Evolutionary conservation across 1,140 invertebrate genomes (phyloP).

Genomic region (Antheraea pernyi): DNA sequence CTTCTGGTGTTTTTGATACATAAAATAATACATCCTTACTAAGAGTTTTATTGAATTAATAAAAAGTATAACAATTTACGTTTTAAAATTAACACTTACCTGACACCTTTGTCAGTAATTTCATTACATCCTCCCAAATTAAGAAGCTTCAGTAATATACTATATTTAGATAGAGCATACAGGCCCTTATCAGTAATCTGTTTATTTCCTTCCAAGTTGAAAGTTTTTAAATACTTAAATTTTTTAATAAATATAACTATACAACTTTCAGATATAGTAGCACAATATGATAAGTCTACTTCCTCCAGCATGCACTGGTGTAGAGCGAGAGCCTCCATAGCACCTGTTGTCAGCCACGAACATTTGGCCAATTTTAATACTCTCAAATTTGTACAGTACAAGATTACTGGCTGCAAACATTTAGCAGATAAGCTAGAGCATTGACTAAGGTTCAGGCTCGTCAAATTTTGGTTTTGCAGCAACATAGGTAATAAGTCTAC

Average conservation of each 20-base stretch:
- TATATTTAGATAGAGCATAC: constrained; percentile 78
- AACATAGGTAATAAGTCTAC: constrained; percentile 76
- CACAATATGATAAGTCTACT: constrained; percentile 79
- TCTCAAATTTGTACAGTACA: constrained; percentile 77
- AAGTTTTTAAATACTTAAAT: constrained; percentile 71
- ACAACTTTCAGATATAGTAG: constrained; percentile 77
- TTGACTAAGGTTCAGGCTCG: constrained; percentile 77
- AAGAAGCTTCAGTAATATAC: constrained; percentile 72
- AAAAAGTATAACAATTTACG: no score
- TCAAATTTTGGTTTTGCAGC: constrained; percentile 68
- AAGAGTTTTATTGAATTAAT: no score
- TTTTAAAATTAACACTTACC: constrained; percentile 48
- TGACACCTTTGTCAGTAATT: constrained; percentile 80
- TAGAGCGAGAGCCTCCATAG: constrained; percentile 79
- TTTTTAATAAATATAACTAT: constrained; percentile 80
- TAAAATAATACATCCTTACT: no score
- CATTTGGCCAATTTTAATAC: constrained; percentile 78
- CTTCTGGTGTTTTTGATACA: no score
- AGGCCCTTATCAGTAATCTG: constrained; percentile 79
- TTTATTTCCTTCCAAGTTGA: constrained; percentile 78
- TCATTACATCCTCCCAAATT: constrained; percentile 79
- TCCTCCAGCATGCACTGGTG: constrained; percentile 79
- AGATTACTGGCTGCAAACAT: constrained; percentile 79
- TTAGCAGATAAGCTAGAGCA: constrained; percentile 78
- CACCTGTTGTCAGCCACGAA: constrained; percentile 79